These are phyloP conservation scores for Siniperca knerii DNA, from an alignment of 2,113 vertebrate species.

Conservation along the genomic window DNA sequence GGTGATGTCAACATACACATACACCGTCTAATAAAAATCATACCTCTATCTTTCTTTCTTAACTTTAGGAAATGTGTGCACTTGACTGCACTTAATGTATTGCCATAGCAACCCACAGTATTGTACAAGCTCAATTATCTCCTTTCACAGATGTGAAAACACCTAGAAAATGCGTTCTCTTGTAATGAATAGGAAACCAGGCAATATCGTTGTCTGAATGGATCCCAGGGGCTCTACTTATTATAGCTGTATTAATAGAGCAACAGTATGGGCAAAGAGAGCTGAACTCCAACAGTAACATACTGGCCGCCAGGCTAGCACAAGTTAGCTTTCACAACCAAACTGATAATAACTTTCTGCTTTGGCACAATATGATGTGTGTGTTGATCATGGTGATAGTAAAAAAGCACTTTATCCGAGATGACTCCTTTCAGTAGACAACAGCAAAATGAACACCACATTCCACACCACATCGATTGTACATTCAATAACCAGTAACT, in stretches of 20 bases:
- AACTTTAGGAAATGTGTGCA: constrained; percentile 17
- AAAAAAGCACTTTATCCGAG: constrained; percentile 39
- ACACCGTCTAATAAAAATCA: not conserved
- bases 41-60: not conserved
- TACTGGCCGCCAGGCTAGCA: constrained; percentile 28
- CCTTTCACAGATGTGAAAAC: constrained; percentile 48
- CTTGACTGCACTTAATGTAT: constrained; percentile 41
- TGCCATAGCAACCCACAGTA: constrained; percentile 46
- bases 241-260: constrained; percentile 55
- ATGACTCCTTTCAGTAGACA: constrained; percentile 37
- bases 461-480: not conserved
- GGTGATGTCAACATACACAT: not conserved
- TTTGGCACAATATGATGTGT: not conserved
- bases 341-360: constrained; percentile 18
- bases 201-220: constrained; percentile 30
- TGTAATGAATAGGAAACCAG: constrained; percentile 59
- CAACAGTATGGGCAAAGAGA: constrained; percentile 50
- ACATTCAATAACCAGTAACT: constrained; percentile 18
- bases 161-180: constrained; percentile 46
- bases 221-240: constrained; percentile 38
- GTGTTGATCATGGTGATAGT: not conserved
- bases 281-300: constrained; percentile 33
- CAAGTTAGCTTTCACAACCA: constrained; percentile 26
- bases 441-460: constrained; percentile 7
- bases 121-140: constrained; percentile 4